Percentiles rank a stretch among this genome's conserved stretches.
Evolutionary conservation across 2,113 vertebrate species (phyloP).

Genomic region (Amblyopsis rosae): DNA sequence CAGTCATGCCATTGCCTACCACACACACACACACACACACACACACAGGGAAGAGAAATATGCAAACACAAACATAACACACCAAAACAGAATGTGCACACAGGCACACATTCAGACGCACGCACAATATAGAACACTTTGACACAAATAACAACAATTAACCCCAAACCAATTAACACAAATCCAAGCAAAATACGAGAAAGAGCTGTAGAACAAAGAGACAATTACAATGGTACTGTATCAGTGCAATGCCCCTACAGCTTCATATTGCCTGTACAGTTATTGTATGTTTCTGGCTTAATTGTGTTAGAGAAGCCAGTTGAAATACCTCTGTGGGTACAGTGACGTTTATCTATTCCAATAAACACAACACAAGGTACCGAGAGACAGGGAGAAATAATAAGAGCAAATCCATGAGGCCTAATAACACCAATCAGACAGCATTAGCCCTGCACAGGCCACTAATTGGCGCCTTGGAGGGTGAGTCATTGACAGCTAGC

Average conservation of each 20-base stretch:
- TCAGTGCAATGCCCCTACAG: too few species aligned
- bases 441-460: conserved; percentile 49
- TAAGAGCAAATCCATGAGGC: conserved; percentile 18
- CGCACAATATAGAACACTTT: too few species aligned
- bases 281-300: too few species aligned
- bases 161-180: too few species aligned
- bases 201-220: background rate
- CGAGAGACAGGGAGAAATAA: background rate
- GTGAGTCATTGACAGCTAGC: conserved; percentile 52
- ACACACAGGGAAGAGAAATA: background rate
- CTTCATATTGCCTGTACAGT: too few species aligned
- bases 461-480: conserved; percentile 51
- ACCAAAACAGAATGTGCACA: too few species aligned
- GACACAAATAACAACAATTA: too few species aligned
- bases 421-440: conserved; percentile 58
- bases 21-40: background rate
- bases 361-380: background rate
- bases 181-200: background rate
- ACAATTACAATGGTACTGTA: background rate
- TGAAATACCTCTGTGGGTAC: conserved; percentile 12
- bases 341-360: conserved; percentile 27
- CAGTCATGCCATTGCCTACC: too few species aligned
- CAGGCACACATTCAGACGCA: too few species aligned
- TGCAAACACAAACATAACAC: background rate
- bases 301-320: conserved; percentile 2